Base-by-base conservation (phyloP, 2,888 invertebrate species). In the Drosophila leonis region DNA sequence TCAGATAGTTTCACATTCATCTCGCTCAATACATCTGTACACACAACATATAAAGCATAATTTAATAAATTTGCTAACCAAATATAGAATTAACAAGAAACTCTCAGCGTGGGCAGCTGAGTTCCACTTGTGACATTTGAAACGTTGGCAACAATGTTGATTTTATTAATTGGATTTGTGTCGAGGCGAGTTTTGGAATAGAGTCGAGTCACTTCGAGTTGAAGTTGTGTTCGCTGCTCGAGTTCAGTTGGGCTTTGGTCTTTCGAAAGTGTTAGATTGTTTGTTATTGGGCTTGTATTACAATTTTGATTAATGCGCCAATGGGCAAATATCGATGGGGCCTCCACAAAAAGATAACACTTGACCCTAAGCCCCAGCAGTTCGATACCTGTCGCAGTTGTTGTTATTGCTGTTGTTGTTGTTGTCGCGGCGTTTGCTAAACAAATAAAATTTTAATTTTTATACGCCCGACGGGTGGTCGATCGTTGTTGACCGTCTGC, bases 381-480 rank as follows among this genome's bases (percentile, higher is more conserved):
- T 46, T 33, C 18, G 56, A 46, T 73, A 78, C 79, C 72, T 82
- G 79, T 77, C 78, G 54, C 51, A 55, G 63, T 54, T 70, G 39
- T 48, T 80, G 66, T 65, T 75, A 54, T 64, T 76, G 41, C 41
- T 65, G 49, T 41, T 77, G 59, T 49, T 69, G 37, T 49, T 76
- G 72, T 64, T 80, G 88, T 89, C 79, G 75, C 77, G 72, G 65
- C 65, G 80, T 61, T 78, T 55, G 79, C 79, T 81, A 86, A 90
- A 87, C 82, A 87, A 88, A 90, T 81, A 88, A 85, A 90, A 90
- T 87, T 78, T 87, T 88, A 87, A 88, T 90, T 88, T 88, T 79
- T 46, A 66, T 78, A 68, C 89, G 18, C 80, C 75, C 89, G 76
- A 84, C 90, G 82, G 86, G 86, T 74, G 88, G 85, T 77, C 78